Evolutionary conservation across 2,888 invertebrate genomes (phyloP).

Genomic region (Uropetala carovei): DNA sequence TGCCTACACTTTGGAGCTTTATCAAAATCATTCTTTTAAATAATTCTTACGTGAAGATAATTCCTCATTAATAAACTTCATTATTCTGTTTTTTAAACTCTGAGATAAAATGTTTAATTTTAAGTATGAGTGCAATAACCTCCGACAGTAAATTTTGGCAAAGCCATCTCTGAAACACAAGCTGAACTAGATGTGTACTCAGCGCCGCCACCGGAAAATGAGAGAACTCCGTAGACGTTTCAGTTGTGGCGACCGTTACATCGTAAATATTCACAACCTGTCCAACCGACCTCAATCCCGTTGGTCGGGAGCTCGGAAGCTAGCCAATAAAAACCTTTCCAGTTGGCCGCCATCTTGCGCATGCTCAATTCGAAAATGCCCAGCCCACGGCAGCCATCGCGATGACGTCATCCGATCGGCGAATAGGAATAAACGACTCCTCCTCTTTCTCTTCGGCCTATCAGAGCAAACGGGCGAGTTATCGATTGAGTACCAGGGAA

Average conservation of each 20-base stretch:
- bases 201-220: constrained; percentile 30
- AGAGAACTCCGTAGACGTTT: constrained; percentile 31
- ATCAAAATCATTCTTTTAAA: no score
- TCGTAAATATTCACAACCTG: constrained; percentile 55
- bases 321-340: constrained; percentile 47
- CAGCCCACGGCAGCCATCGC: constrained; percentile 62
- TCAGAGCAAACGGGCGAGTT: constrained; percentile 9
- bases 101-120: no score
- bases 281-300: constrained; percentile 48
- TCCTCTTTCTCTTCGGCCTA: constrained; percentile 31
- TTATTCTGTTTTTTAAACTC: no score
- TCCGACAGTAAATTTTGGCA: no score
- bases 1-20: no score
- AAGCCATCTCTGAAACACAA: no score
- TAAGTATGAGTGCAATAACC: no score
- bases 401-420: constrained; percentile 43
- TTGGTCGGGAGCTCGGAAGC: constrained; percentile 54
- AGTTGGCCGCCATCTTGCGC: constrained; percentile 50
- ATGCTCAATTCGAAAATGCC: constrained; percentile 47
- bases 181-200: no score
- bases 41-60: no score
- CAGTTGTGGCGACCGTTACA: neutral
- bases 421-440: constrained; percentile 48
- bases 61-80: no score
- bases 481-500: constrained; percentile 25